phyloP scores from a whole-genome alignment of 2,888 invertebrate species.

The Andrena hattorfiana region DNA sequence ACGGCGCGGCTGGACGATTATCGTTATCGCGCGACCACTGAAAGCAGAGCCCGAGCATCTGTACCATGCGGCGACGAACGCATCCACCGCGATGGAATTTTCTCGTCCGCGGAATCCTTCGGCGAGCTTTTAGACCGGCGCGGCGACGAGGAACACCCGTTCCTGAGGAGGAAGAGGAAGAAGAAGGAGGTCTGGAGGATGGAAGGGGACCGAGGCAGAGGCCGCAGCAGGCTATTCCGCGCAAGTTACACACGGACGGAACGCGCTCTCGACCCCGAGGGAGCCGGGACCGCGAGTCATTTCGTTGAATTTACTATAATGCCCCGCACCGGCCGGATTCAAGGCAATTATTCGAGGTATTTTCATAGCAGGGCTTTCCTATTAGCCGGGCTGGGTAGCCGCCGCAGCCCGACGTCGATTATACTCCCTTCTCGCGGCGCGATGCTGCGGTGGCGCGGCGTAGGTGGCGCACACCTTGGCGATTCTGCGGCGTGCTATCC shows the following conservation, averaged over 20 bases:
- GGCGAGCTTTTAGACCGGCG: conserved; percentile 45
- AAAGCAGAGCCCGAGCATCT: conserved; percentile 22
- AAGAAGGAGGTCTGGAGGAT: not conserved
- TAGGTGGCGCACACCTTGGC: conserved; percentile 54
- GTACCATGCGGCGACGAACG: conserved; percentile 16
- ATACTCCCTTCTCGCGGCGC: conserved; percentile 48
- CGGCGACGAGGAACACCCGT: conserved; percentile 2
- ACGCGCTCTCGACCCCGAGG: conserved; percentile 57
- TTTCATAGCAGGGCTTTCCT: conserved; percentile 79
- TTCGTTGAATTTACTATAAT: conserved; percentile 76
- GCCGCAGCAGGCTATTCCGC: conserved; percentile 49
- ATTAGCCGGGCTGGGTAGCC: conserved; percentile 69
- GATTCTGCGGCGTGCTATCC: conserved; percentile 10
- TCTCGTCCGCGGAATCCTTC: conserved; percentile 47
- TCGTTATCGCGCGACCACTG: conserved; percentile 7
- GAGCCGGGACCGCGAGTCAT: conserved; percentile 67
- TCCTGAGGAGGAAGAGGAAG: not conserved
- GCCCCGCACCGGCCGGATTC: conserved; percentile 68
- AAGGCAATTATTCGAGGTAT: conserved; percentile 79
- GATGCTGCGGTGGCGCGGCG: conserved; percentile 13
- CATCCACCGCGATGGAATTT: conserved; percentile 54
- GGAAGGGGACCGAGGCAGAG: not conserved
- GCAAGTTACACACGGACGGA: conserved; percentile 42
- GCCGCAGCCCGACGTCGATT: conserved; percentile 59
- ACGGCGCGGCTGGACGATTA: not conserved